Conservation (phyloP, 2,888 invertebrate species). For the Trichogramma dendrolimi region DNA sequence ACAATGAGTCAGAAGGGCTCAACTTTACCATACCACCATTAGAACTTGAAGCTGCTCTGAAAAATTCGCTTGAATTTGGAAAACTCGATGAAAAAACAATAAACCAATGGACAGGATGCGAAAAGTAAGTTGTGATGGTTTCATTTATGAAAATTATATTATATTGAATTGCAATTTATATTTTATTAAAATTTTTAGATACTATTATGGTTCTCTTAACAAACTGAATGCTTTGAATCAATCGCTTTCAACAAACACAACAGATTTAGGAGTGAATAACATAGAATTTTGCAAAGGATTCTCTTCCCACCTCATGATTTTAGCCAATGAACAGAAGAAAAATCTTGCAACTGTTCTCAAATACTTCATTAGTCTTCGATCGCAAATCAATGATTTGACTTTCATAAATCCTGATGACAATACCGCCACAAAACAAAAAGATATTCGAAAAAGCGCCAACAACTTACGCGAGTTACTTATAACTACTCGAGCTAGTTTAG, state of each 20-base stretch:
- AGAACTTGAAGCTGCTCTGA: slow-evolving; percentile 61
- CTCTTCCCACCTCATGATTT: slow-evolving; percentile 69
- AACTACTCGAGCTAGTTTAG: slow-evolving; percentile 57
- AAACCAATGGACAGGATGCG: slow-evolving; percentile 69
- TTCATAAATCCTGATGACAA: slow-evolving; percentile 45
- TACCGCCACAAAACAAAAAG: slow-evolving; percentile 45
- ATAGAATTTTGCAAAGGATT: slow-evolving; percentile 84
- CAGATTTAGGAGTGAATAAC: slow-evolving; percentile 76
- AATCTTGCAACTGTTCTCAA: slow-evolving; percentile 57
- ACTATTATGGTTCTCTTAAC: slow-evolving; percentile 67
- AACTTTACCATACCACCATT: slow-evolving; percentile 69
- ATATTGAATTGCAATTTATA: not conserved
- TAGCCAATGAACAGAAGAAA: slow-evolving; percentile 65
- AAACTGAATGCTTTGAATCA: slow-evolving; percentile 63
- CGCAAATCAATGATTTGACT: slow-evolving; percentile 38
- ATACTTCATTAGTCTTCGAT: slow-evolving; percentile 34
- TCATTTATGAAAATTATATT: not conserved
- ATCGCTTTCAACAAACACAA: slow-evolving; percentile 64
- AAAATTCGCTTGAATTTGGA: slow-evolving; percentile 54
- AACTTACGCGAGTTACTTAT: slow-evolving; percentile 55
- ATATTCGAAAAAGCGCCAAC: slow-evolving; percentile 49
- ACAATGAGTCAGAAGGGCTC: slow-evolving; percentile 53
- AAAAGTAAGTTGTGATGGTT: slow-evolving; percentile 55
- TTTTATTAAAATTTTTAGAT: slow-evolving; percentile 18
- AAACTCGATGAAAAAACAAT: slow-evolving; percentile 54